These are phyloP conservation scores for cat (Felis catus) DNA, from an alignment of 2,113 vertebrate species.

Conservation along the genomic window F.catus_Fca126_mat1.0 CM031415.1:103816001-103816500, in stretches of 20 bases:
- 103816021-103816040: background rate
- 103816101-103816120: background rate
- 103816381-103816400: background rate
- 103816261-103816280: background rate
- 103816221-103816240: background rate
- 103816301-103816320: background rate
- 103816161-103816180: background rate
- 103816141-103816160: background rate
- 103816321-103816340: background rate
- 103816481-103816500: conserved; percentile 18
- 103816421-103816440: conserved; percentile 55
- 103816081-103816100: background rate
- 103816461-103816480: conserved; percentile 29
- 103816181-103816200: background rate
- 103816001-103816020: background rate
- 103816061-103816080: background rate
- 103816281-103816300: background rate
- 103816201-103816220: background rate
- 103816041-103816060: background rate
- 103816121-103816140: background rate
- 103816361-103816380: background rate
- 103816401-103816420: conserved; percentile 15
- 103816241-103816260: background rate
- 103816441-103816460: conserved; percentile 57
- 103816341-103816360: background rate